Evolutionary conservation across 2,113 vertebrate genomes (phyloP), one percentile per base, ranked within the genome.

Genomic region (Urocynchramus pylzowi): DNA sequence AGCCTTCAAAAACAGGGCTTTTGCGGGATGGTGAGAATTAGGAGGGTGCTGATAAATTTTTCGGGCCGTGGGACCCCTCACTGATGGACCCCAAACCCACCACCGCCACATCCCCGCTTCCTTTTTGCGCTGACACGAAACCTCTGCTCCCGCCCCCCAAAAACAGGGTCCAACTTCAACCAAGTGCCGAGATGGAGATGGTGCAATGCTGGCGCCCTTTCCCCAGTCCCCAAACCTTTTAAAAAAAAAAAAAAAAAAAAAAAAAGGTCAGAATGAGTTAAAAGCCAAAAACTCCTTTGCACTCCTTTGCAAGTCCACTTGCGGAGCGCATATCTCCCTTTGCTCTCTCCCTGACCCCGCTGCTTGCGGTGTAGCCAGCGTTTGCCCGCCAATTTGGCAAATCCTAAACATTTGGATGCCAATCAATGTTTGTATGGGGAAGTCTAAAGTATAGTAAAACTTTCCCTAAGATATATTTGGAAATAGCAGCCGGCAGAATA

Each of bases 341-440:
- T 97, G 97, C 95, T 98, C 97, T 90, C 93, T 97, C 93, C 96
- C 95, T 97, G 97, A 98, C 97, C 97, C 96, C 93, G 84, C 95
- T 93, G 89, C 95, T 97, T 97, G 97, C 93, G 93, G 97, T 64
- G 90, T 91, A 97, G 97, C 97, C 97, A 98, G 96, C 77, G 28
- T 95, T 92, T 87, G 44, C 95, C 95, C 89, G 97, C 97, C 98
- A 98, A 97, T 97, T 97, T 98, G 98, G 98, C 98, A 98, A 98
- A 97, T 96, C 80, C 93, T 89, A 95, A 98, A 97, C 97, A 95
- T 97, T 96, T 95, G 94, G 96, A 98, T 98, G 97, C 97, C 98
- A 98, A 98, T 98, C 97, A 94, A 90, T 97, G 97, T 97, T 98
- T 97, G 94, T 92, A 95, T 94, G 95, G 96, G 96, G 94, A 97